A percentile compares a stretch with the other conserved stretches of the same genome.
phyloP scores from a whole-genome alignment of 2,113 vertebrate species.

The Trochalopteron elliotii region DNA sequence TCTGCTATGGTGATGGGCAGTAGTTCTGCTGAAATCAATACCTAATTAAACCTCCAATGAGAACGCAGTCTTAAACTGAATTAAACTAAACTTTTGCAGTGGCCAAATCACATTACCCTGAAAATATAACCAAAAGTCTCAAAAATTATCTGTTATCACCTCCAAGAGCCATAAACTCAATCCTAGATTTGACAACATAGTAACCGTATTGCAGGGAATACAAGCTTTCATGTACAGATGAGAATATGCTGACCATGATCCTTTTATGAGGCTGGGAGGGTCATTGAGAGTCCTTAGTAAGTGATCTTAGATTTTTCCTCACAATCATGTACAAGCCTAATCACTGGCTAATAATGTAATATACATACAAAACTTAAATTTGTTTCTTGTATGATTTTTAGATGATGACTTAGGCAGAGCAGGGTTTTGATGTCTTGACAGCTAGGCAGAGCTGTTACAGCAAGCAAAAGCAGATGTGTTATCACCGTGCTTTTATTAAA shows the following conservation, averaged over 20 bases:
- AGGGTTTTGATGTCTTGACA: background rate
- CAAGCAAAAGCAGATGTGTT: background rate
- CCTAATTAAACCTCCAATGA: slow-evolving; percentile 37
- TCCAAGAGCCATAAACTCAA: background rate
- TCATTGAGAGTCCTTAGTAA: background rate
- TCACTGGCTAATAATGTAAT: background rate
- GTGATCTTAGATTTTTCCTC: background rate
- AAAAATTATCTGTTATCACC: background rate
- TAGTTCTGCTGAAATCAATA: slow-evolving; percentile 55
- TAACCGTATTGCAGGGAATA: background rate
- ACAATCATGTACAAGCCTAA: background rate
- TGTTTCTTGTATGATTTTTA: background rate
- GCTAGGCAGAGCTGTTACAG: background rate
- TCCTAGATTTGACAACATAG: background rate
- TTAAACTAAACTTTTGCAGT: slow-evolving; percentile 21
- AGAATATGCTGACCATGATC: background rate
- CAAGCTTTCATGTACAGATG: background rate
- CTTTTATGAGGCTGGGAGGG: background rate
- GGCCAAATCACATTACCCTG: background rate
- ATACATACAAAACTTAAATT: background rate
- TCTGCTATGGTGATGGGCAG: slow-evolving; percentile 27
- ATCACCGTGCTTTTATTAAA: background rate
- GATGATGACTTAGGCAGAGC: background rate
- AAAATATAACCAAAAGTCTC: slow-evolving; percentile 2
- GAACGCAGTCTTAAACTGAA: background rate